These are phyloP conservation scores for Drosophila borborema DNA, from an alignment of 2,888 invertebrate species.

Conservation along the genomic window DNA sequence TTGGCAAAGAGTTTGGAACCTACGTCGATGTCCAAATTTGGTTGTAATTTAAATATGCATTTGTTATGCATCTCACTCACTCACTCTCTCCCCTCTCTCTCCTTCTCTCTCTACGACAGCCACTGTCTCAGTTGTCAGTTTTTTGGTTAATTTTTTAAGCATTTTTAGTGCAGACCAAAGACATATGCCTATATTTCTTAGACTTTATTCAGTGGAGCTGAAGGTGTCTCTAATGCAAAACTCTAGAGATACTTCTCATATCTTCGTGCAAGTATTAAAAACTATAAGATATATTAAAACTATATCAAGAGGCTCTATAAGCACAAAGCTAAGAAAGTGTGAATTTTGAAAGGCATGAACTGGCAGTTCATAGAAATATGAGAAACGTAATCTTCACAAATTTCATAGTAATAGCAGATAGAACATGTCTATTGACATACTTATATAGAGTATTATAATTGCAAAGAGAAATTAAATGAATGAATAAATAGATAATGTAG, in stretches of 20 bases:
- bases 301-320: neutral
- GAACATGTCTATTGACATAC: neutral
- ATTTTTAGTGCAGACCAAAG: conserved; percentile 5
- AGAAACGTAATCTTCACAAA: neutral
- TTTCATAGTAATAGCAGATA: neutral
- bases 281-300: neutral
- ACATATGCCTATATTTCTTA: conserved; percentile 10
- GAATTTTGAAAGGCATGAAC: neutral
- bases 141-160: conserved; percentile 18
- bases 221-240: neutral
- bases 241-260: neutral
- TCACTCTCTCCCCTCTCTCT: neutral
- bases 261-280: neutral
- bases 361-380: neutral
- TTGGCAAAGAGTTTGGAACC: conserved; percentile 52
- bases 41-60: conserved; percentile 66
- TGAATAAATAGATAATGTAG: neutral
- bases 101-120: neutral
- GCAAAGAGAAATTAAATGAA: neutral
- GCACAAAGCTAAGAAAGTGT: no score
- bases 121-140: conserved; percentile 16
- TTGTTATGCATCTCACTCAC: conserved; percentile 41
- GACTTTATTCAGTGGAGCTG: neutral
- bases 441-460: neutral
- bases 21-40: conserved; percentile 60